phyloP scores from a whole-genome alignment of 2,797 vertebrate species.

The Poecilia velifera region DNA sequence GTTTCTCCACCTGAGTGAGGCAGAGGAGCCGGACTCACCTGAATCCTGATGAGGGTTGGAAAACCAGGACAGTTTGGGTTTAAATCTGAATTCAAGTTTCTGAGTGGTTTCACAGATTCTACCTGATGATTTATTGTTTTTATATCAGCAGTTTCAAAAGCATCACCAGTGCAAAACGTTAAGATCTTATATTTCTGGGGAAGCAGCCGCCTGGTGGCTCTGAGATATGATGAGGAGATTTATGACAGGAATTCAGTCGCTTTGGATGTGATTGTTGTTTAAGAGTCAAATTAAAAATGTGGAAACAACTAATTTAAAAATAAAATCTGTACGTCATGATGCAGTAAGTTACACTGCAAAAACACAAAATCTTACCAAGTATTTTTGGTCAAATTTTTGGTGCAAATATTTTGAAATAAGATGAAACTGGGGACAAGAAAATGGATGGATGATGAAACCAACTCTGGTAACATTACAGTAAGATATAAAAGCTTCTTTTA shows the following conservation, averaged over 20 bases:
- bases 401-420: too few relatives aligned
- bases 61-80: not conserved
- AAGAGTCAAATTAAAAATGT: not conserved
- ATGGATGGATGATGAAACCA: too few relatives aligned
- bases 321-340: too few relatives aligned
- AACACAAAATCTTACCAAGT: too few relatives aligned
- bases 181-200: not conserved
- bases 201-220: not conserved
- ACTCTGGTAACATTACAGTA: too few relatives aligned
- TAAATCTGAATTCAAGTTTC: not conserved
- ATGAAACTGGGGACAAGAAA: too few relatives aligned
- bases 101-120: not conserved
- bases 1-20: slow-evolving; percentile 56
- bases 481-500: too few relatives aligned
- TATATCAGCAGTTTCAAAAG: not conserved
- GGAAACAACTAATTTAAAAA: not conserved
- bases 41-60: slow-evolving; percentile 12
- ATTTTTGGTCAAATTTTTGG: too few relatives aligned
- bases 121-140: not conserved
- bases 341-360: not conserved
- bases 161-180: not conserved
- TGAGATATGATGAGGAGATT: not conserved
- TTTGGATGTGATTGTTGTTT: not conserved
- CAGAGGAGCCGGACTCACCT: slow-evolving; percentile 34
- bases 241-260: not conserved